Evolutionary conservation across 2,113 vertebrate genomes (phyloP).

Genomic region (Aphelocoma coerulescens): DNA sequence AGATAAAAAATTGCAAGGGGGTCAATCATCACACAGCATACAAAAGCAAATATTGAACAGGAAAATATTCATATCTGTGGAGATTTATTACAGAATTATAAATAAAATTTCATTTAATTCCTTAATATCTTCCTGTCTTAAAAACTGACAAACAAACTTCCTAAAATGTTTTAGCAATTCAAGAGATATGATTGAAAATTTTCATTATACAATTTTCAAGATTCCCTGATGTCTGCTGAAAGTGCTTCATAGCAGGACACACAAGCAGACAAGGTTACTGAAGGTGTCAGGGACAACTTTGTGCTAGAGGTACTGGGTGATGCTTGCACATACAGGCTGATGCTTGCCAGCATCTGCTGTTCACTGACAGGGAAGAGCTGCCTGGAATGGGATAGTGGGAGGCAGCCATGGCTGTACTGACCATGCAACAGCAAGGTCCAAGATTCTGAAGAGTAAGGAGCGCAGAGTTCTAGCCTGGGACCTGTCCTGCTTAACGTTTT

Average conservation of each 20-base stretch:
- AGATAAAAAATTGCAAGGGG: not conserved
- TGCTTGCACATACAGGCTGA: accelerated
- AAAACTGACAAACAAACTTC: not conserved
- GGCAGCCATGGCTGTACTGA: not conserved
- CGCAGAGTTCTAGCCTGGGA: not conserved
- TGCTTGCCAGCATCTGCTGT: not conserved
- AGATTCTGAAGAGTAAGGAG: not conserved
- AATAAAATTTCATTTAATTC: not conserved
- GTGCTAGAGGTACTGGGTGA: accelerated
- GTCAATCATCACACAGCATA: not conserved
- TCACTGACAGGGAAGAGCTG: not conserved
- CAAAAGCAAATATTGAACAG: not conserved
- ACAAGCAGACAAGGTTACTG: not conserved
- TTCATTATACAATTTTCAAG: not conserved
- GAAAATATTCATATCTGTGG: not conserved
- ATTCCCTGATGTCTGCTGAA: not conserved
- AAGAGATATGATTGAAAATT: not conserved
- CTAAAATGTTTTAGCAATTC: not conserved
- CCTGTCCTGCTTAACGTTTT: not conserved
- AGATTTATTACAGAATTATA: not conserved
- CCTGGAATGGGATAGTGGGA: accelerated
- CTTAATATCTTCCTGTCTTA: not conserved
- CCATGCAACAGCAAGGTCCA: not conserved
- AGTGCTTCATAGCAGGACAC: not conserved
- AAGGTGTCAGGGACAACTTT: not conserved